Evolutionary conservation across 2,888 invertebrate genomes (phyloP).

Genomic region (Caradrina kadenii): DNA sequence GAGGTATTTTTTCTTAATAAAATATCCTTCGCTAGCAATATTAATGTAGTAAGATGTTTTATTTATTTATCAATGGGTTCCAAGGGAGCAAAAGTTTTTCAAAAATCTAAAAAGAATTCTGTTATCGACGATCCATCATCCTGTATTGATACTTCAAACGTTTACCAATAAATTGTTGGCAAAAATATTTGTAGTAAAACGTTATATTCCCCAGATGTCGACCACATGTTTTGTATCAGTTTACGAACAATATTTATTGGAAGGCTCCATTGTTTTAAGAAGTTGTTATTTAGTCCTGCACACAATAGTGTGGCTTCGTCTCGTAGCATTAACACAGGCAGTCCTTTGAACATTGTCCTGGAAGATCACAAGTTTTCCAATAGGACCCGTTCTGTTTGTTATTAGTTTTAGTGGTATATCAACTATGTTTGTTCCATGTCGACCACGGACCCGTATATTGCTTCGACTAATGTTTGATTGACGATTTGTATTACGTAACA

Average conservation of each 20-base stretch:
- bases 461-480: slow-evolving; percentile 3
- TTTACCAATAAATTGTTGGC: slow-evolving; percentile 43
- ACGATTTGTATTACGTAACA: slow-evolving; percentile 12
- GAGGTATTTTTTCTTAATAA: slow-evolving; percentile 18
- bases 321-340: slow-evolving; percentile 4
- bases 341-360: slow-evolving; percentile 34
- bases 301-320: slow-evolving; percentile 29
- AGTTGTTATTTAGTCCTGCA: slow-evolving; percentile 37
- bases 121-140: slow-evolving; percentile 41
- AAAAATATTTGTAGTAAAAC: slow-evolving; percentile 44
- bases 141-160: slow-evolving; percentile 52
- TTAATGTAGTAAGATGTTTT: slow-evolving; percentile 14
- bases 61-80: slow-evolving; percentile 12
- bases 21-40: slow-evolving; percentile 10
- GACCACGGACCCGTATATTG: slow-evolving; percentile 15
- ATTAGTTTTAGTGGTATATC: slow-evolving; percentile 39
- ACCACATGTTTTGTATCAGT: slow-evolving; percentile 56
- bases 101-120: slow-evolving; percentile 24
- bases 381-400: slow-evolving; percentile 7
- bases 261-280: slow-evolving; percentile 45
- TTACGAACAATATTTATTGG: slow-evolving; percentile 44
- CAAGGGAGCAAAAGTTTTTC: slow-evolving; percentile 26
- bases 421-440: slow-evolving; percentile 14
- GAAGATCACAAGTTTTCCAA: slow-evolving; percentile 37
- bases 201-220: slow-evolving; percentile 52